Percentiles rank a stretch among this genome's conserved stretches.
These are phyloP conservation scores for Novumbra hubbsi DNA, from an alignment of 2,797 vertebrate species.

Conservation along the genomic window DNA sequence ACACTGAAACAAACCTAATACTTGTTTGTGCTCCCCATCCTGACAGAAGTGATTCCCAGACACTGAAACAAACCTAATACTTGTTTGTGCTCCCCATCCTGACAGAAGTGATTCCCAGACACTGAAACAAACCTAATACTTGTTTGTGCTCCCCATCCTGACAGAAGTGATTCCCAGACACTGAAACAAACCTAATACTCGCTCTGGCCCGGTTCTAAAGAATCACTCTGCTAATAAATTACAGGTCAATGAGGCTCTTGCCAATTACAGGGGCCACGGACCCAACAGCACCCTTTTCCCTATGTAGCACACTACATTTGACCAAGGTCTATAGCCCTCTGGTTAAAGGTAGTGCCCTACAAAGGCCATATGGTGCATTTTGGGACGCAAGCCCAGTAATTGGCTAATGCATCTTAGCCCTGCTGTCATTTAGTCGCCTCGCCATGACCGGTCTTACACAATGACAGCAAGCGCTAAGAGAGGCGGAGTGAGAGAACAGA, in stretches of 20 bases:
- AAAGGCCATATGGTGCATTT: neutral
- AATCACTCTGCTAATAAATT: slow-evolving; percentile 42
- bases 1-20: no score
- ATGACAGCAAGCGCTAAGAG: neutral
- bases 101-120: no score
- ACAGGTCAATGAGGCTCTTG: slow-evolving; percentile 52
- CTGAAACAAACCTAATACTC: slow-evolving; percentile 11
- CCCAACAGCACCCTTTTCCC: neutral
- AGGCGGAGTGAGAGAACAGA: neutral
- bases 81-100: no score
- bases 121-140: slow-evolving; percentile 9
- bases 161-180: slow-evolving; percentile 5
- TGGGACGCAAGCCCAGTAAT: neutral
- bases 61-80: no score
- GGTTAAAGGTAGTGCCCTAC: neutral
- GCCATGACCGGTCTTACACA: neutral
- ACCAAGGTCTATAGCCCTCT: neutral
- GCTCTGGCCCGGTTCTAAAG: neutral
- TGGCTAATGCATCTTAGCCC: neutral
- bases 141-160: neutral
- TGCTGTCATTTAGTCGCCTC: slow-evolving; percentile 18
- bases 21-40: no score
- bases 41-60: no score
- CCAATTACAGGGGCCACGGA: slow-evolving; percentile 34
- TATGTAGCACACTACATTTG: neutral